Evolutionary conservation across 2,888 invertebrate genomes (phyloP).

Genomic region (Pseudococcus longispinus): DNA sequence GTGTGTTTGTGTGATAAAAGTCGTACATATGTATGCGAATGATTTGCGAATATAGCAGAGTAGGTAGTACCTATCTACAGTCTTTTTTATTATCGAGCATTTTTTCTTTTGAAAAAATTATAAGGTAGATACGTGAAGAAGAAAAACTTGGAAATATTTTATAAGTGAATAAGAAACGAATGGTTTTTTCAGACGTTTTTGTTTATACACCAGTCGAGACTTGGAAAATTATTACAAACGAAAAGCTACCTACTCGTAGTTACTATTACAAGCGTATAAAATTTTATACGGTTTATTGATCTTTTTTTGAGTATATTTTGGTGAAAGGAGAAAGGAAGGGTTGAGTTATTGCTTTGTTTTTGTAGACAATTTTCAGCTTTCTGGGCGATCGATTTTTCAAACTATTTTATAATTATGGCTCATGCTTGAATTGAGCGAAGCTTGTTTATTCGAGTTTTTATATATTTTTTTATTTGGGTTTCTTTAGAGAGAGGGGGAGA

Average conservation of each 20-base stretch:
- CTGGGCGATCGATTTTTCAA: neutral
- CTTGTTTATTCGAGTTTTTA: too few relatives aligned
- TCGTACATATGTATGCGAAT: neutral
- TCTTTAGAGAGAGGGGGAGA: too few relatives aligned
- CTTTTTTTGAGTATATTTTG: neutral
- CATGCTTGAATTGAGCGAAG: too few relatives aligned
- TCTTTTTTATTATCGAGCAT: neutral
- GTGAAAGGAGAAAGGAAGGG: neutral
- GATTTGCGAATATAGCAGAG: neutral
- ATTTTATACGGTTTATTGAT: neutral
- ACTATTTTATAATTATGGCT: neutral
- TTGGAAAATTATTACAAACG: neutral
- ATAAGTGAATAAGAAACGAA: neutral
- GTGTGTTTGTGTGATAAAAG: neutral
- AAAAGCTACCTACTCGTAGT: neutral
- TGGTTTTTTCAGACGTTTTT: neutral
- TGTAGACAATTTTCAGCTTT: neutral
- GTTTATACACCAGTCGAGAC: neutral
- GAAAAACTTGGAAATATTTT: neutral
- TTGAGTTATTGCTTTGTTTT: neutral
- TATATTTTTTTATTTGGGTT: too few relatives aligned
- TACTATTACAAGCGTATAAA: neutral
- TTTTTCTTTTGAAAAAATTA: neutral
- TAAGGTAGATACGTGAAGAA: neutral
- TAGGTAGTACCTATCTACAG: too few relatives aligned